Conservation (phyloP, 2,888 invertebrate genomes). For the Metallyticus violacea region DNA sequence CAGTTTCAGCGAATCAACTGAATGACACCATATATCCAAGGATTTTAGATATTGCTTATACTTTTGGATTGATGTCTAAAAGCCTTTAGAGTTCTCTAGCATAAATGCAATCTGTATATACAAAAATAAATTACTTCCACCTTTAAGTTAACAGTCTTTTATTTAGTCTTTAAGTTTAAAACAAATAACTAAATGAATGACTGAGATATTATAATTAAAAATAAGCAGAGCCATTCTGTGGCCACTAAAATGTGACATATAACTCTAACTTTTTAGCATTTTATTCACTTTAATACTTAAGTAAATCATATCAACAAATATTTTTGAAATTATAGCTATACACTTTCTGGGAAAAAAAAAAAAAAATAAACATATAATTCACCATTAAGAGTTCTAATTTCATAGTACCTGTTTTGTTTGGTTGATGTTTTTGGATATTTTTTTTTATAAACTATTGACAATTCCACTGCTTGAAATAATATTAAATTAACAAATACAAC, state of each 20-base stretch:
- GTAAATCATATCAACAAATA: not conserved
- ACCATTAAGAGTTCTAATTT: too few species aligned
- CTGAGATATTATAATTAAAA: not conserved
- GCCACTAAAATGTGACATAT: not conserved
- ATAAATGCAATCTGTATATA: too few species aligned
- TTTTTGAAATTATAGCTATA: not conserved
- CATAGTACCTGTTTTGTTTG: too few species aligned
- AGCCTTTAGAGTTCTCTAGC: too few species aligned
- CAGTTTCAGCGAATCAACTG: too few species aligned
- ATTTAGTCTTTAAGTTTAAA: not conserved
- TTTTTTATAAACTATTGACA: too few species aligned
- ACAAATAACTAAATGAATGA: not conserved
- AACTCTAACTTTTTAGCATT: not conserved
- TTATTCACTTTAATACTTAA: not conserved
- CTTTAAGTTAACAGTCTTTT: not conserved
- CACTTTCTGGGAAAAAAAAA: too few species aligned
- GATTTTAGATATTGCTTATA: too few species aligned
- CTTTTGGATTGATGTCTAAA: too few species aligned
- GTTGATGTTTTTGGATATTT: too few species aligned
- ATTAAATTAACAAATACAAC: not conserved
- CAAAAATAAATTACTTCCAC: not conserved
- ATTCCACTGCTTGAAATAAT: not conserved
- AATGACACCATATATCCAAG: too few species aligned
- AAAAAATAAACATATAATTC: too few species aligned
- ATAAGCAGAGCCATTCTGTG: not conserved